Conservation (phyloP, 2,797 vertebrate species). For the Zenarchopterus dispar region DNA sequence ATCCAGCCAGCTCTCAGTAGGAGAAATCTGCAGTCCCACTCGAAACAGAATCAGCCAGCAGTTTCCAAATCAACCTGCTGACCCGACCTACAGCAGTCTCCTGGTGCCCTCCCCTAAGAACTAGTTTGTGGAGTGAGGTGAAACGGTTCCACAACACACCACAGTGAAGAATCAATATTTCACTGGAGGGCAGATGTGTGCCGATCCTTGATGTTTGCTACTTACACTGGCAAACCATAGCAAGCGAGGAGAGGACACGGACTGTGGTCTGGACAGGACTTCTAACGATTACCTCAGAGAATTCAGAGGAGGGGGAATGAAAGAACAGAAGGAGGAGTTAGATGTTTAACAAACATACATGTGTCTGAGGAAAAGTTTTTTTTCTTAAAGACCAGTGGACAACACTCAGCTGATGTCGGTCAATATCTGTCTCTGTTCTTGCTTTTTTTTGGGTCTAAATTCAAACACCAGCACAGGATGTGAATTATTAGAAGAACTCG, state of each 20-base stretch:
- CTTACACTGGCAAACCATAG: slow-evolving; percentile 41
- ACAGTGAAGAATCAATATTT: slow-evolving; percentile 69
- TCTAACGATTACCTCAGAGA: slow-evolving; percentile 74
- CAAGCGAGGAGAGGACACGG: slow-evolving; percentile 38
- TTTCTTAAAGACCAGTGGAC: not conserved
- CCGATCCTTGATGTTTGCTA: slow-evolving; percentile 68
- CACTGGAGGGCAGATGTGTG: slow-evolving; percentile 52
- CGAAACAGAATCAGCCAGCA: slow-evolving; percentile 4
- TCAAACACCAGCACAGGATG: no score
- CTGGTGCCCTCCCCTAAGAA: slow-evolving; percentile 24
- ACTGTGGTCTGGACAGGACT: slow-evolving; percentile 48
- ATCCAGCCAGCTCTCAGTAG: not conserved
- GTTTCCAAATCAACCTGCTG: slow-evolving; percentile 26
- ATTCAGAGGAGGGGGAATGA: slow-evolving; percentile 22
- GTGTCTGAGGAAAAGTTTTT: not conserved
- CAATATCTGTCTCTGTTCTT: not conserved
- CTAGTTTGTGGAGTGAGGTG: slow-evolving; percentile 56
- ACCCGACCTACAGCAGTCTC: slow-evolving; percentile 30
- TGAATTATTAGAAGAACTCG: no score
- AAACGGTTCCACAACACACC: slow-evolving; percentile 42
- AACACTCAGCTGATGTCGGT: not conserved
- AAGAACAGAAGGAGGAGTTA: slow-evolving; percentile 9
- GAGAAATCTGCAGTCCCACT: not conserved
- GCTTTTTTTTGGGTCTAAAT: no score
- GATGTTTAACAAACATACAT: slow-evolving; percentile 9